phyloP scores from a whole-genome alignment of 1,140 invertebrate species.

The Drosophila leontia region DNA sequence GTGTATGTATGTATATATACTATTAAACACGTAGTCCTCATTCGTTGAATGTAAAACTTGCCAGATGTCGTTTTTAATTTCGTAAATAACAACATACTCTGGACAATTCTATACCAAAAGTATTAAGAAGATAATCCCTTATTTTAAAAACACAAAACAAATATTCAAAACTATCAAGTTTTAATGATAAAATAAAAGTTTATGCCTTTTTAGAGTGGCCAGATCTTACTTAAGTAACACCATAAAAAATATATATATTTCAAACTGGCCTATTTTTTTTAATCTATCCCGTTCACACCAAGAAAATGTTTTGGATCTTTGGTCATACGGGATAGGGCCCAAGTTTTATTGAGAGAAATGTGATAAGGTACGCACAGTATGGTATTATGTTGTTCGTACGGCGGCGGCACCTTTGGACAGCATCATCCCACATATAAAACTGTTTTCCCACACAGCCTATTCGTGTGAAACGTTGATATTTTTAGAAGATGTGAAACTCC shows the following conservation, averaged over 20 bases:
- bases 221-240: neutral
- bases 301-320: too few relatives aligned
- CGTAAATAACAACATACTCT: neutral
- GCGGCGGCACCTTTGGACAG: too few relatives aligned
- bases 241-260: neutral
- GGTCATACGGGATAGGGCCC: too few relatives aligned
- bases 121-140: too few relatives aligned
- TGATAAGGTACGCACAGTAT: too few relatives aligned
- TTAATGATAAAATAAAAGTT: slow-evolving; percentile 2
- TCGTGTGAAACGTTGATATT: too few relatives aligned
- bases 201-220: neutral
- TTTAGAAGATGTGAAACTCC: too few relatives aligned
- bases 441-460: too few relatives aligned
- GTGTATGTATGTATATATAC: slow-evolving; percentile 8
- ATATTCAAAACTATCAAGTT: neutral
- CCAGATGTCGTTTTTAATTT: neutral
- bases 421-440: too few relatives aligned
- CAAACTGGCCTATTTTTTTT: neutral
- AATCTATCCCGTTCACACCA: neutral
- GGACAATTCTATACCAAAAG: neutral
- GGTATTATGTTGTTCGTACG: too few relatives aligned
- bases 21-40: neutral
- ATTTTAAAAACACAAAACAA: neutral
- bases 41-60: neutral
- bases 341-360: too few relatives aligned